Evolutionary conservation across 2,888 invertebrate genomes (phyloP), one percentile per base, ranked within the genome.

Genomic region (Holacanthella duospinosa): DNA sequence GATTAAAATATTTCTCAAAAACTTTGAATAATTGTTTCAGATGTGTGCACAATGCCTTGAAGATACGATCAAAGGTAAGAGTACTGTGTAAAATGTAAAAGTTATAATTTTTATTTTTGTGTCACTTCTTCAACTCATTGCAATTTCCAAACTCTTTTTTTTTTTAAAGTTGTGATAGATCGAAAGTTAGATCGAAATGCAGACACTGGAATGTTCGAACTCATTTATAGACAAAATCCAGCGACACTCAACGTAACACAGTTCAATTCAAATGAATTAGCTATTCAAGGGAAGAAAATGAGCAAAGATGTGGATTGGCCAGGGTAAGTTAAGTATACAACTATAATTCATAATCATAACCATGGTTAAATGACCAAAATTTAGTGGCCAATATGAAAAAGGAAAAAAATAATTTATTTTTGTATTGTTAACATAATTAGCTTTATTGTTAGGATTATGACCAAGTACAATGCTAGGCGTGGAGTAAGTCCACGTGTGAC

Each of bases 11-110:
- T 21, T n/a, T 48, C n/a, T n/a, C n/a, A n/a, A n/a, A n/a, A n/a
- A n/a, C n/a, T n/a, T n/a, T 48, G 12, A 48, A 48, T 48, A 48
- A 16, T 48, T 21, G 4, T 21, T 21, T 48, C 21, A 48, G 48
- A 84, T 94, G 75, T 93, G 93, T 76, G 84, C 88, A 2, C 82
- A 82, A 71, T 89, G 89, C 2, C 77, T 93, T 24, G 85, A 89
- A 73, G 93, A 94, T 78, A 82, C 89, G 26, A 82, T 94, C 60
- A 93, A 92, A 85, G 93, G 93, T 85, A 66, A n/a, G n/a, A n/a
- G n/a, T n/a, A n/a, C n/a, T n/a, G n/a, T 54, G 44, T n/a, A 36
- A 44, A 27, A 36, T 61, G 36, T 19, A 44, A 9, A 24, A 27
- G 28, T 29, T 59, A 12, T 59, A 43, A 25, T 6, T 24, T 53